Evolutionary conservation across 2,888 invertebrate species (phyloP).

Genomic region (Drosophila buzzatii): DNA sequence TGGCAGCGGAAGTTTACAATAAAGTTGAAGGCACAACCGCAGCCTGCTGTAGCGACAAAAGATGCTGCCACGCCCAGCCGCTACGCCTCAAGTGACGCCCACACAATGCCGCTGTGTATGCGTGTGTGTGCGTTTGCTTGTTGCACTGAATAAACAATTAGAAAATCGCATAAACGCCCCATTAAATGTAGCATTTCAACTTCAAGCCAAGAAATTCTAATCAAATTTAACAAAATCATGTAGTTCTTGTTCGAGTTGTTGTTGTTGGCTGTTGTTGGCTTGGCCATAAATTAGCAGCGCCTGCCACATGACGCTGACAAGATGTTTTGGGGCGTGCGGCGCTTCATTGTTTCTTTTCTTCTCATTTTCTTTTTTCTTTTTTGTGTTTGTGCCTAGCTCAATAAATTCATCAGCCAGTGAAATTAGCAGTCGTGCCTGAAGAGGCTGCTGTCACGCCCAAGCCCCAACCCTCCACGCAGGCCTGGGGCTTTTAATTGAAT

Average conservation of each 20-base stretch:
- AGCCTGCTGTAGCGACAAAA: conserved; percentile 53
- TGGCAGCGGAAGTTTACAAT: conserved; percentile 72
- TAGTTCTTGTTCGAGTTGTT: conserved; percentile 3
- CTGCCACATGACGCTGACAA: conserved; percentile 57
- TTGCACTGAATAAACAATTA: conserved; percentile 67
- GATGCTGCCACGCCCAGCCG: conserved; percentile 57
- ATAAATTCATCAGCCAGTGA: conserved; percentile 57
- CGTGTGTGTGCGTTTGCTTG: conserved; percentile 26
- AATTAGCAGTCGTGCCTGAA: conserved; percentile 24
- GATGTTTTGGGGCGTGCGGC: conserved; percentile 25
- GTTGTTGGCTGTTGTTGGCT: conserved; percentile 18
- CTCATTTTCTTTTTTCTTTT: too few species aligned
- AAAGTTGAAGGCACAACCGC: conserved; percentile 52
- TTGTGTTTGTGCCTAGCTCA: conserved; percentile 41
- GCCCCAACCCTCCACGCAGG: neutral
- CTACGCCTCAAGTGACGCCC: conserved; percentile 6
- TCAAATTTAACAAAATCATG: conserved; percentile 19
- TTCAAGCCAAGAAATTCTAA: conserved; percentile 9
- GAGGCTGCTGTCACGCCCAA: neutral
- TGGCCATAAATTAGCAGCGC: conserved; percentile 52
- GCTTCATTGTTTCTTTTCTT: neutral
- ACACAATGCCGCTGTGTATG: neutral
- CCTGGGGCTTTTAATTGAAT: conserved; percentile 69
- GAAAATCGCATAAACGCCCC: conserved; percentile 75
- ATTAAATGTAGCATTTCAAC: conserved; percentile 54